Conservation (phyloP, 2,888 invertebrate genomes). For the Apocheima hispidaria region DNA sequence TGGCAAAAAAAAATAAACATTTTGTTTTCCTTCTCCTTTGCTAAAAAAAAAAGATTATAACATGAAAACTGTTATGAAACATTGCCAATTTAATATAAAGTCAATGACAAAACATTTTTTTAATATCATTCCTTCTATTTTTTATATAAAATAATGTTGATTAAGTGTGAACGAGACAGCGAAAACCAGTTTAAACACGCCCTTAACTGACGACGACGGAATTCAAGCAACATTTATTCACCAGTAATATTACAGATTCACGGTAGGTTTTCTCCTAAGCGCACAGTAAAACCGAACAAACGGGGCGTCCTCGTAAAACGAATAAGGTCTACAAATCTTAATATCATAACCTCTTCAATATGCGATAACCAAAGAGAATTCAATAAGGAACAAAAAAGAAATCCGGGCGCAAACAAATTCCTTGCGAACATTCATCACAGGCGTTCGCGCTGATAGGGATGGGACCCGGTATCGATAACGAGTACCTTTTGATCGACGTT, state of each 20-base stretch:
- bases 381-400: slow-evolving; percentile 47
- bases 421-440: slow-evolving; percentile 44
- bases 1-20: too few species aligned
- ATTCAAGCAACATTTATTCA: too few species aligned
- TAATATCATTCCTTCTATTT: too few species aligned
- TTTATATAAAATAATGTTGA: too few species aligned
- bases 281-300: slow-evolving; percentile 27
- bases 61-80: too few species aligned
- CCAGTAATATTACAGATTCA: not conserved
- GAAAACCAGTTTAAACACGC: too few species aligned
- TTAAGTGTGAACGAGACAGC: too few species aligned
- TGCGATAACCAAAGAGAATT: slow-evolving; percentile 45
- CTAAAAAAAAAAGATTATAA: too few species aligned
- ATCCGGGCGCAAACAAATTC: slow-evolving; percentile 49
- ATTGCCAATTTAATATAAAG: too few species aligned
- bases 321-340: slow-evolving; percentile 43
- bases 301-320: slow-evolving; percentile 29
- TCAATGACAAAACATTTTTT: too few species aligned
- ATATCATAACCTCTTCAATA: slow-evolving; percentile 48
- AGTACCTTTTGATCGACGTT: slow-evolving; percentile 21
- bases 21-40: too few species aligned
- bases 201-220: too few species aligned
- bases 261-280: slow-evolving; percentile 22
- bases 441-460: slow-evolving; percentile 31
- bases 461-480: slow-evolving; percentile 15